A percentile compares a stretch with the other conserved stretches of the same genome.
phyloP scores from a whole-genome alignment of 1,140 invertebrate species.

The Meteorus sp. region DNA sequence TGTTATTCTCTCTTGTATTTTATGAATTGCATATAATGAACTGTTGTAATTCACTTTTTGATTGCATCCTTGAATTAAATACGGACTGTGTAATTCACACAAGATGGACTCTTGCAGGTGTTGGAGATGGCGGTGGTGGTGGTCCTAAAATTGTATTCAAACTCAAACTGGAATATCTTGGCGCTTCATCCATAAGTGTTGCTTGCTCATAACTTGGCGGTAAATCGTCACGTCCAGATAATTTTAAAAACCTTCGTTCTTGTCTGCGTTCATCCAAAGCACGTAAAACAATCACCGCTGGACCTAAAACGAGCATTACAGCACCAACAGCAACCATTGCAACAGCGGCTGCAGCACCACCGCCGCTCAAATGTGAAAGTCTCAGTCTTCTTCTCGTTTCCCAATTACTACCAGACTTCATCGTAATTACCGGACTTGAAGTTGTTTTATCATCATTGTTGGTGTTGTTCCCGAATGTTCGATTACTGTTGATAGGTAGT shows the following conservation, averaged over 20 bases:
- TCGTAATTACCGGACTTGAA: neutral
- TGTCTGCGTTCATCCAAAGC: constrained; percentile 37
- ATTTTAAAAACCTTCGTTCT: constrained; percentile 33
- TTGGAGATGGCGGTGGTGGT: constrained; percentile 24
- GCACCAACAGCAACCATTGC: constrained; percentile 40
- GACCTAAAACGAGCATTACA: constrained; percentile 41
- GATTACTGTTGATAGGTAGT: neutral
- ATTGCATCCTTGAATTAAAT: neutral
- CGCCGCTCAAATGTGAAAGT: constrained; percentile 28
- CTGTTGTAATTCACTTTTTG: too few species aligned
- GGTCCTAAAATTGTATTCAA: constrained; percentile 31
- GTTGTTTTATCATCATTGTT: constrained; percentile 2
- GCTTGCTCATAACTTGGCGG: constrained; percentile 45
- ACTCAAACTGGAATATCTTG: constrained; percentile 41
- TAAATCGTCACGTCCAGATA: constrained; percentile 32
- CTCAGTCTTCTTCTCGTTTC: constrained; percentile 25
- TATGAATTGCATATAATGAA: too few species aligned
- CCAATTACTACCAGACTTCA: neutral
- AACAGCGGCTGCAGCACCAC: constrained; percentile 37
- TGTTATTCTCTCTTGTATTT: too few species aligned
- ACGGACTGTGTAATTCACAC: neutral
- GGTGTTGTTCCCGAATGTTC: too few species aligned
- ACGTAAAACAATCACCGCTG: constrained; percentile 37
- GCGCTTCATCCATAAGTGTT: constrained; percentile 38
- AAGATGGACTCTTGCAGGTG: constrained; percentile 16